Percentiles rank a stretch among this genome's conserved stretches.
Conservation (phyloP, 2,797 vertebrate species). For the Enteromius fasciolatus region DNA sequence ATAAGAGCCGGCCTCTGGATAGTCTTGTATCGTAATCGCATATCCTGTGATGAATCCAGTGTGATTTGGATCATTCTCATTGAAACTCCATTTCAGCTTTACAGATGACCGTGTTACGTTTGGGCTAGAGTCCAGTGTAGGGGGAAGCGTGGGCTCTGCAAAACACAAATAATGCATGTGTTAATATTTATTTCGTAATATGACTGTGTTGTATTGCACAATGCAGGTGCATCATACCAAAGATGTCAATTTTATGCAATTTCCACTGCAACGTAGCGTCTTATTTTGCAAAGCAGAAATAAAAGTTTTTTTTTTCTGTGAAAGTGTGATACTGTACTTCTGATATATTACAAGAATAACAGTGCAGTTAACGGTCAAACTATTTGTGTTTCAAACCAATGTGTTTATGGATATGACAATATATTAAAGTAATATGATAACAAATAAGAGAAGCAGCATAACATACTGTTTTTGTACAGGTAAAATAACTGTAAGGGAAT, state of each 20-base stretch:
- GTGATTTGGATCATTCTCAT: constrained; percentile 65
- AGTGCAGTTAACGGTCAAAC: background rate
- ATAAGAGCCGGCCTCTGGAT: background rate
- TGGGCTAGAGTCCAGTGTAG: constrained; percentile 39
- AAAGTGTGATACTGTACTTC: background rate
- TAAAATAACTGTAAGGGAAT: background rate
- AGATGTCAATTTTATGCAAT: background rate
- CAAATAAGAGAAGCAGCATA: background rate
- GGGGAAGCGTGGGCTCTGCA: constrained; percentile 63
- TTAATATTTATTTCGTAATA: background rate
- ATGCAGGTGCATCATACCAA: background rate
- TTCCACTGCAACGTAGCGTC: background rate
- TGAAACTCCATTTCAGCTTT: constrained; percentile 76
- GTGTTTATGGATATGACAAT: background rate
- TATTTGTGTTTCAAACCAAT: background rate
- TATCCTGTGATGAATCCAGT: constrained; percentile 83
- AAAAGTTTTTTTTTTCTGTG: background rate
- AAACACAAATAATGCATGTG: constrained; percentile 13
- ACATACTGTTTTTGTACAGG: background rate
- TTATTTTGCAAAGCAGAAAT: background rate
- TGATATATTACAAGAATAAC: background rate
- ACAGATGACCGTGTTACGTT: constrained; percentile 69
- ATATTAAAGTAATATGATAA: background rate
- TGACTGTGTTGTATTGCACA: background rate
- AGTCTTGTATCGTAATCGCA: constrained; percentile 56